phyloP scores from a whole-genome alignment of 2,113 vertebrate genomes.

The Cacatua alba region DNA sequence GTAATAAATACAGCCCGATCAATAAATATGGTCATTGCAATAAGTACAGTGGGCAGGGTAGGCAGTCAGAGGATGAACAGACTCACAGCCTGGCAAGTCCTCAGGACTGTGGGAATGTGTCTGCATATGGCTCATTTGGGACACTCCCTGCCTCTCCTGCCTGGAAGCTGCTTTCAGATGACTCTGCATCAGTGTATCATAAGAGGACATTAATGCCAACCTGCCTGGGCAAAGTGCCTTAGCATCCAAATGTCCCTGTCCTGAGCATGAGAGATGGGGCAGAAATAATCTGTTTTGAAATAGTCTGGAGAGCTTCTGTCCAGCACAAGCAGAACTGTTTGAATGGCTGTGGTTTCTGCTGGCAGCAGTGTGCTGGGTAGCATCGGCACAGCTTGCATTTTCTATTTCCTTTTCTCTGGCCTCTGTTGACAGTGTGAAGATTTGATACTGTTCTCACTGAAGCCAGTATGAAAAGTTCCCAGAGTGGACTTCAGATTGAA shows the following conservation, averaged over 20 bases:
- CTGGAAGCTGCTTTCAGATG: not conserved
- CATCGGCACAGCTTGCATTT: rapidly evolving
- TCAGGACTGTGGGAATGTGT: not conserved
- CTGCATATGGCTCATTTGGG: not conserved
- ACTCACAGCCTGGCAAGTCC: not conserved
- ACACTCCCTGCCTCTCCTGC: not conserved
- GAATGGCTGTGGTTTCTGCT: not conserved
- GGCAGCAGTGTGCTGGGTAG: not conserved
- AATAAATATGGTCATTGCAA: not conserved
- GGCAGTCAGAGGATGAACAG: not conserved
- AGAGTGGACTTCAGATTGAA: not conserved
- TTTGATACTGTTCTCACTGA: not conserved
- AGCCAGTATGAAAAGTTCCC: not conserved
- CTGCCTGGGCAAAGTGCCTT: not conserved
- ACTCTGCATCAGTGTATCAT: rapidly evolving
- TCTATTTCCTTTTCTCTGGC: not conserved
- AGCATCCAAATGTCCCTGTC: not conserved
- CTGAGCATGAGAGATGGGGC: not conserved
- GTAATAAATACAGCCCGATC: not conserved
- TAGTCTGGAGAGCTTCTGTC: not conserved
- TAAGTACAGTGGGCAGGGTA: not conserved
- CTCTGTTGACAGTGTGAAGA: rapidly evolving
- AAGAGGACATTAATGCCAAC: not conserved
- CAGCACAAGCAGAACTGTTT: not conserved
- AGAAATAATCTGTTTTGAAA: not conserved